Evolutionary conservation across 2,888 invertebrate species (phyloP), one percentile per base, ranked within the genome.

Genomic region (Keiferia lycopersicella): DNA sequence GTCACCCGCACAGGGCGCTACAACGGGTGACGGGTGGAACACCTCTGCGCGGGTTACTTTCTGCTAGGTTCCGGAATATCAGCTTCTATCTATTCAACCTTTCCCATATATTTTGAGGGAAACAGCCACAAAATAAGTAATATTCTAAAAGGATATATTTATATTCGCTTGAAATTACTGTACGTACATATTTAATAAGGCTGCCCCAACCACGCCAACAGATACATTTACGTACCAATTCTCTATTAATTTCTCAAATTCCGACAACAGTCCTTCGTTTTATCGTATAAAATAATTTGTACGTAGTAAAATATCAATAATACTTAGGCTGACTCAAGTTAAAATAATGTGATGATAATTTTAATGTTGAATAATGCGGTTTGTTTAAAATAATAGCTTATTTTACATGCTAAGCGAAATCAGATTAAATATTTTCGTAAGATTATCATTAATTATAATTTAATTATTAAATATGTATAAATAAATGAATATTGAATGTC

Each of bases 301-400:
- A 26, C 10, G 1, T 53, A 2, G 26, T 16, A 68, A 72, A 69
- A 71, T 68, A 78, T 75, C 70, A 79, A 75, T 76, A 86, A 84
- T 88, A 88, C 85, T 87, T 84, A 86, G 80, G 79, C 80, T 87
- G 87, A 86, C 82, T 86, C 77, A 74, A 14, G 41, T n/a, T 1
- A 41, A 1, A n/a, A 12, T 41, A 41, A 41, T 41, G 41, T 72
- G 74, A 80, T 72, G 74, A 74, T 73, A 78, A 75, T 73, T 71
- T 70, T 69, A 69, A 71, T 74, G 72, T 75, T 71, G 66, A 70
- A 71, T 73, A 70, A 66, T 68, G 73, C 75, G 66, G 75, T 71
- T 82, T 81, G 11, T 53, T 63, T 56, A 77, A 72, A 83, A 86
- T 83, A 87, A 88, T 84, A 80, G 69, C 82, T 87, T 87, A 87